Evolutionary conservation across 2,113 vertebrate species (phyloP), one percentile per base, ranked within the genome.

Genomic region (Campylorhamphus procurvoides): DNA sequence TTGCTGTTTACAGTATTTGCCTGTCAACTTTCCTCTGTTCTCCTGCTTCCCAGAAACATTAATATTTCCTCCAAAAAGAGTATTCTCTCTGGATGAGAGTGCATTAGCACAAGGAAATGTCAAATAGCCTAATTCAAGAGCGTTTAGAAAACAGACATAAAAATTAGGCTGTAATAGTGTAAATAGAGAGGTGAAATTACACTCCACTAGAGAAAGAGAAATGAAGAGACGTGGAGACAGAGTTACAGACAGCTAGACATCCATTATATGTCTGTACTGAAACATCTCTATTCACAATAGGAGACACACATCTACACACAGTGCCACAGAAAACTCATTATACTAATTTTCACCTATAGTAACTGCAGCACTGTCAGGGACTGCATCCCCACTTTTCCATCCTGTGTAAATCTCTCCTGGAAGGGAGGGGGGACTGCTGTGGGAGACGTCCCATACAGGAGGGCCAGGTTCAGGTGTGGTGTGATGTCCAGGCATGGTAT

Each of bases 121-220:
- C 89, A 92, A 82, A 87, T 39, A 56, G 63, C 53, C 68, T 72
- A 89, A 74, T 86, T 92, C 37, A 46, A 68, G 31, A 0, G 4
- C 42, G 77, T 91, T 71, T 74, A 90, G 69, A 71, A 95, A 92
- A 80, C 33, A 84, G 85, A 89, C 59, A 42, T 50, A 90, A 89
- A 89, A 81, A 42, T 69, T 46, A 90, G 82, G 46, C 58, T 83
- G 33, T 77, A 91, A 69, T 37, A 73, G 74, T 81, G 46, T 87
- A 78, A 80, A 78, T 17, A 55, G 39, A 73, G 86, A 76, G 25
- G 28, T 77, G 58, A 94, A 87, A 96, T 89, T 87, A 66, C 55
- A 60, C 44, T 83, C 55, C 58, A 86, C 64, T 18, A 84, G 68
- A 40, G 68, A 75, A 75, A 71, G 63, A 89, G 44, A 59, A 83